A percentile compares a stretch with the other conserved stretches of the same genome.
Conservation (phyloP, 2,797 vertebrate species). For the Crypturellus tataupa region DNA sequence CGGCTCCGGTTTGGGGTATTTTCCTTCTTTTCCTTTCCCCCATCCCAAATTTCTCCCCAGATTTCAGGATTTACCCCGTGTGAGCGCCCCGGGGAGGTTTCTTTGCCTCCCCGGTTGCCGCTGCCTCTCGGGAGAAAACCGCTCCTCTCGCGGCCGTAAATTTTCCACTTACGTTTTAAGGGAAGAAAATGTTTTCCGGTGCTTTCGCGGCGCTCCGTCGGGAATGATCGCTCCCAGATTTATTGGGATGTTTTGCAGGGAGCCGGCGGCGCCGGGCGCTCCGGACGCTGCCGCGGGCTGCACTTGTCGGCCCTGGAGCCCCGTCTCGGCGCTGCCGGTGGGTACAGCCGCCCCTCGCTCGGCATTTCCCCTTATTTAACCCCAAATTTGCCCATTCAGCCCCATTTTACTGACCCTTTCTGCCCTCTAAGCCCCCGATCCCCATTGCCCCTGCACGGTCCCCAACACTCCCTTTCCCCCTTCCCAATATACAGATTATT, state of each 20-base stretch:
- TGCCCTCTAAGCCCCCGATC: too few species aligned
- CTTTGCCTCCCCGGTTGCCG: background rate
- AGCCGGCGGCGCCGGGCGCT: slow-evolving; percentile 17
- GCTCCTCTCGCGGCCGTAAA: slow-evolving; percentile 10
- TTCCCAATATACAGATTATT: too few species aligned
- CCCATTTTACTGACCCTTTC: too few species aligned
- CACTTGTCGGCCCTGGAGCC: slow-evolving; percentile 41
- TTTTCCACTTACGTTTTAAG: slow-evolving; percentile 45
- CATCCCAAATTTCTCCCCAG: fast-evolving
- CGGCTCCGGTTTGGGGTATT: background rate
- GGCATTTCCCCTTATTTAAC: too few species aligned
- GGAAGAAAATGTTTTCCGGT: slow-evolving; percentile 43
- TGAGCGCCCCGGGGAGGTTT: fast-evolving
- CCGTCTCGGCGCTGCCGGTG: background rate
- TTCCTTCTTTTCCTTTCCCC: background rate
- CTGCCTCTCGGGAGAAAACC: background rate
- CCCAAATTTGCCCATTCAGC: too few species aligned
- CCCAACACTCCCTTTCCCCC: too few species aligned
- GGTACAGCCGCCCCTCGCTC: background rate
- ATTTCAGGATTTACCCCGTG: background rate
- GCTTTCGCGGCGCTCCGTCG: background rate
- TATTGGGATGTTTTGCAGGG: slow-evolving; percentile 4
- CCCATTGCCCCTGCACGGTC: too few species aligned
- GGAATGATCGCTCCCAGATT: slow-evolving; percentile 62
- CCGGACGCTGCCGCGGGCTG: background rate